Evolutionary conservation across 1,140 invertebrate genomes (phyloP).

Genomic region (Lerema accius): DNA sequence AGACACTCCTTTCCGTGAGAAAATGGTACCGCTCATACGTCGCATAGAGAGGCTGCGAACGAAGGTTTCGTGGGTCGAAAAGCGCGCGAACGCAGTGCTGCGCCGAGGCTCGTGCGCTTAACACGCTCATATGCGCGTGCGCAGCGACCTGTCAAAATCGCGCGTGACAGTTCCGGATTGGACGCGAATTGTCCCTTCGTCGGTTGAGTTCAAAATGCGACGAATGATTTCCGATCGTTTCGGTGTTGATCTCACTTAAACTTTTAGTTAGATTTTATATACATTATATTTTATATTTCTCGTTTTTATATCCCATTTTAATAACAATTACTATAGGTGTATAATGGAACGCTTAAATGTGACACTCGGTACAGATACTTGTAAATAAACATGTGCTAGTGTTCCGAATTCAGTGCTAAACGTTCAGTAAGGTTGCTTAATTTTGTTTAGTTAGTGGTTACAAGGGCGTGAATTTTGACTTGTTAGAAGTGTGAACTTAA

Average conservation of each 20-base stretch:
- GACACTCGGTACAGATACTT: constrained; percentile 44
- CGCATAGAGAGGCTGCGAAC: constrained; percentile 63
- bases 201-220: constrained; percentile 60
- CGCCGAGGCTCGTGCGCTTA: constrained; percentile 71
- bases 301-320: background rate
- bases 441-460: constrained; percentile 71
- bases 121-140: constrained; percentile 73
- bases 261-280: constrained; percentile 34
- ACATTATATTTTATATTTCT: constrained; percentile 26
- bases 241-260: constrained; percentile 57
- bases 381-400: constrained; percentile 54
- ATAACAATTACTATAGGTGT: background rate
- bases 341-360: constrained; percentile 45
- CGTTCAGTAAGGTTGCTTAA: constrained; percentile 67
- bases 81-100: constrained; percentile 80
- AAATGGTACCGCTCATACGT: constrained; percentile 63
- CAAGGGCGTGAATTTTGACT: constrained; percentile 78
- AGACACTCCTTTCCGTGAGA: constrained; percentile 60
- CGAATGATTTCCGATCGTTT: constrained; percentile 49
- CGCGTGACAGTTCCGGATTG: constrained; percentile 60
- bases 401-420: constrained; percentile 75
- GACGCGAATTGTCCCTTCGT: constrained; percentile 44
- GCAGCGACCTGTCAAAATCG: constrained; percentile 57
- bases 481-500: constrained; percentile 70
- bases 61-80: constrained; percentile 74